Base-by-base conservation (phyloP, 2,888 invertebrate species). In the Crepidodera aurea region DNA sequence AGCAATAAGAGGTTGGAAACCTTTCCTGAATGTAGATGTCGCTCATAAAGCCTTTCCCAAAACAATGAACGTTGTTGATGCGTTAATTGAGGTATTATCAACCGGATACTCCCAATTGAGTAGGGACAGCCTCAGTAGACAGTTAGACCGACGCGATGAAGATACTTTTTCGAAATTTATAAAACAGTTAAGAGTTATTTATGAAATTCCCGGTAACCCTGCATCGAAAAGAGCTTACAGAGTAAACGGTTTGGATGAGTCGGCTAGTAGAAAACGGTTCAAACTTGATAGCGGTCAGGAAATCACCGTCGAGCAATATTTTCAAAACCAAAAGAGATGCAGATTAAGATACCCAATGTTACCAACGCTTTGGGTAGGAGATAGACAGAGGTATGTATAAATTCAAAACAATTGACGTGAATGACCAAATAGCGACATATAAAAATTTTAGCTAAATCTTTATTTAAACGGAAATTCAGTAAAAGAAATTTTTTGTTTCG, bases 1-100 rank as follows among this genome's bases (percentile, higher is more conserved):
- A 6, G 94, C 95, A 0, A 87, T 95, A 66, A 88, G 97, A 54
- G 96, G 96, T 8, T 92, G 94, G 86, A 88, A 87, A 71, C 92
- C 93, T 53, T 91, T 90, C 79, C 81, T 99, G 34, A 98, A 98
- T 79, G 89, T 98, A 59, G 98, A 98, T 81, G 90, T 93, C 34
- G 88, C 90, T 0, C 91, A 93, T 75, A 93, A 93, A 79, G 91
- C 90, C 0, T 93, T 93, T 73, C 91, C 92, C 0, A 86, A 79
- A 44, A 74, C 77, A 6, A 84, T 86, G 56, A 69, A 63, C 1
- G 73, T 90, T 13, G 58, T 87, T 0, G 78, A 86, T 0, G 55
- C 67, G 3, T 34, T 73, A 16, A 12, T 46, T 1, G 68, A 73
- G 8, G 13, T 72, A 4, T 50, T 69, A 2, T 51, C 22, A n/a